phyloP scores from a whole-genome alignment of 2,888 invertebrate species.

The Apodemia duryi region DNA sequence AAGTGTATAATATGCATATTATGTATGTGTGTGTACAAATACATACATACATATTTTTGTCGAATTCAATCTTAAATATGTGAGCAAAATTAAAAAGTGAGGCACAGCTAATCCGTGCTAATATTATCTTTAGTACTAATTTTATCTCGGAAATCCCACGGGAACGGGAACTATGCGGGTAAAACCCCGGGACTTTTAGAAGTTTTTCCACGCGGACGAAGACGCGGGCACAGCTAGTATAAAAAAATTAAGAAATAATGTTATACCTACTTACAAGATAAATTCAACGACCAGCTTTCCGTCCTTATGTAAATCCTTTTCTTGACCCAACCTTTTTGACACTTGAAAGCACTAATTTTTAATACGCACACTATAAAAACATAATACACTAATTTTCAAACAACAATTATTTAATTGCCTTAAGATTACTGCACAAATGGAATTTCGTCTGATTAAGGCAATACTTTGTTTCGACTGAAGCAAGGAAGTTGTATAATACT shows the following conservation, averaged over 20 bases:
- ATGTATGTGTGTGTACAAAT: too few species aligned
- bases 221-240: too few species aligned
- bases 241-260: not conserved
- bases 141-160: too few species aligned
- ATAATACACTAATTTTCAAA: slow-evolving; percentile 1
- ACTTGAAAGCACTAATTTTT: not conserved
- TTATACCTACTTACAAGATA: not conserved
- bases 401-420: not conserved
- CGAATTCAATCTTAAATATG: too few species aligned
- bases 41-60: too few species aligned
- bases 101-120: too few species aligned
- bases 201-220: too few species aligned
- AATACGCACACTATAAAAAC: not conserved
- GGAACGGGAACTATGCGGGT: too few species aligned
- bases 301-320: not conserved
- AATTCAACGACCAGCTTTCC: not conserved
- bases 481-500: slow-evolving; percentile 36
- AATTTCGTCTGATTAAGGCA: slow-evolving; percentile 30
- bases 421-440: slow-evolving; percentile 18
- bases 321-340: not conserved
- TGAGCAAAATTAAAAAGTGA: too few species aligned
- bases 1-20: too few species aligned
- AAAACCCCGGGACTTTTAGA: too few species aligned
- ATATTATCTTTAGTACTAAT: too few species aligned
- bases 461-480: slow-evolving; percentile 54